A percentile compares a stretch with the other conserved stretches of the same genome.
phyloP scores from a whole-genome alignment of 2,797 vertebrate genomes.

The Takifugu ocellatus region DNA sequence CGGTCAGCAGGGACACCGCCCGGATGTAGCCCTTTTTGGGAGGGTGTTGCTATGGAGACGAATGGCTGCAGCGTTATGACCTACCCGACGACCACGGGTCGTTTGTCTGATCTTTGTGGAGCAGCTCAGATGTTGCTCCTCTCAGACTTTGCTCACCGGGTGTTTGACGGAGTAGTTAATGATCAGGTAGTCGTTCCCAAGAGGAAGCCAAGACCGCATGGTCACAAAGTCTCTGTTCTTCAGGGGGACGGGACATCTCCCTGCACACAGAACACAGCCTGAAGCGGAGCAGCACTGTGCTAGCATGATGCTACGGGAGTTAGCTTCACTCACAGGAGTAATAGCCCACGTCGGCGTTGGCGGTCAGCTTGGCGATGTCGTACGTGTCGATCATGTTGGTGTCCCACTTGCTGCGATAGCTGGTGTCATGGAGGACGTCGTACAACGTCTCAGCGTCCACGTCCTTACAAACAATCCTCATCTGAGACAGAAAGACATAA shows the following conservation, averaged over 20 bases:
- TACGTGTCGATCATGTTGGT: constrained; percentile 85
- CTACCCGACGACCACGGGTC: background rate
- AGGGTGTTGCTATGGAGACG: constrained; percentile 80
- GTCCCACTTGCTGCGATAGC: constrained; percentile 84
- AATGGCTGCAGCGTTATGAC: background rate
- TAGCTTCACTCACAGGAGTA: constrained; percentile 75
- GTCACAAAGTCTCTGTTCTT: constrained; percentile 91
- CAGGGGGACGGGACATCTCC: constrained; percentile 82
- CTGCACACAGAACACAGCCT: constrained; percentile 47
- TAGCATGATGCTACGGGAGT: background rate
- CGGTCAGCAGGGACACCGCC: constrained; percentile 86
- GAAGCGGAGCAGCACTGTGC: background rate
- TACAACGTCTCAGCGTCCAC: constrained; percentile 79
- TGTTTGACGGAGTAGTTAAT: constrained; percentile 93
- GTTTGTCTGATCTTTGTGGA: too few relatives aligned
- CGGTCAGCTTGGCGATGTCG: constrained; percentile 83
- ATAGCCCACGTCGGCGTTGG: constrained; percentile 84
- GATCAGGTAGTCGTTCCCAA: constrained; percentile 86
- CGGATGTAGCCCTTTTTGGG: constrained; percentile 86
- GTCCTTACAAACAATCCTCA: constrained; percentile 83
- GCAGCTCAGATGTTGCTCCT: too few relatives aligned
- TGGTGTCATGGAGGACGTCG: constrained; percentile 82
- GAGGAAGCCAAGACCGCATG: constrained; percentile 86
- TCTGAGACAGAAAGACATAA: constrained; percentile 62
- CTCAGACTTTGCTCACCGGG: constrained; percentile 67